Evolutionary conservation across 2,797 vertebrate species (phyloP).

Genomic region (Leucoraja ocellata): DNA sequence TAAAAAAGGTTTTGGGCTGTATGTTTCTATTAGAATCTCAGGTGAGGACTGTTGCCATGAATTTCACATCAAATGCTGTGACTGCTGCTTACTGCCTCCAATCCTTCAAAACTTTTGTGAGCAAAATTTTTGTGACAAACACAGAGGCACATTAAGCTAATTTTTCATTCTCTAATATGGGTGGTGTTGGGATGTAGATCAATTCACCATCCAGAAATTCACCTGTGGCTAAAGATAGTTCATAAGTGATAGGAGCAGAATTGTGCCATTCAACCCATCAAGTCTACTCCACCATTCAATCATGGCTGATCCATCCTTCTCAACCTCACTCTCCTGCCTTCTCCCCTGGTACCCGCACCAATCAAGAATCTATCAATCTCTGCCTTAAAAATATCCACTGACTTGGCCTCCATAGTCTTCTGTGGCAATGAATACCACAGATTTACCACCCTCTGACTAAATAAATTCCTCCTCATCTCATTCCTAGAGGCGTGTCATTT

Average conservation of each 20-base stretch:
- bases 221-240: no score
- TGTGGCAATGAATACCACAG: no score
- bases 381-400: no score
- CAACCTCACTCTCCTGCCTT: no score
- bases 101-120: not conserved
- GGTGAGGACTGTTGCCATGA: not conserved
- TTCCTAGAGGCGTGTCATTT: no score
- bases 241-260: not conserved
- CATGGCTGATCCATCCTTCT: no score
- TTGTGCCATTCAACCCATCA: not conserved
- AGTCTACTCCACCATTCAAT: no score
- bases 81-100: not conserved
- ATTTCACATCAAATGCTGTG: not conserved
- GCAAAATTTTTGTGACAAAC: not conserved
- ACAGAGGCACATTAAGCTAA: not conserved
- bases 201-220: not conserved
- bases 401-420: no score
- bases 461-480: no score
- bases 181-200: not conserved
- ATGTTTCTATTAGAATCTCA: not conserved
- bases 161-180: not conserved
- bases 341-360: no score
- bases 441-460: no score
- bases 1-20: not conserved
- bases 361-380: no score